phyloP scores from a whole-genome alignment of 2,113 vertebrate genomes.

The Daboia siamensis region DNA sequence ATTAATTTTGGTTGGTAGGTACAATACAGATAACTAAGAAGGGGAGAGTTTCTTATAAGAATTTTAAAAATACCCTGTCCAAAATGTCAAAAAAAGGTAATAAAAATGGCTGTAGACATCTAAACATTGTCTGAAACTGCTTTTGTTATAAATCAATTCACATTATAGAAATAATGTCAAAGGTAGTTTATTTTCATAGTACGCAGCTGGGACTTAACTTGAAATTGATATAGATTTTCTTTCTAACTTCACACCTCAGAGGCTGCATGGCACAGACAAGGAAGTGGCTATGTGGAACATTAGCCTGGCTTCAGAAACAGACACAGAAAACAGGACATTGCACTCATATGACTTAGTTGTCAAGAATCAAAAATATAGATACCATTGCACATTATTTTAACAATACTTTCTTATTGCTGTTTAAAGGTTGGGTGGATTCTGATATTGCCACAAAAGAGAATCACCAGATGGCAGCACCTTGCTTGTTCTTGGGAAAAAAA shows the following conservation, averaged over 20 bases:
- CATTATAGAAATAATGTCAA: slow-evolving; percentile 38
- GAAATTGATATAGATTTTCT: slow-evolving; percentile 39
- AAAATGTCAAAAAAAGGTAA: slow-evolving; percentile 16
- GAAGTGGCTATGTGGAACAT: slow-evolving; percentile 1
- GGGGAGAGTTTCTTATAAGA: neutral
- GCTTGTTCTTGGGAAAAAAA: neutral
- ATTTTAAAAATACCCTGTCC: neutral
- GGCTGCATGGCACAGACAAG: slow-evolving; percentile 18
- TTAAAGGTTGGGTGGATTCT: neutral
- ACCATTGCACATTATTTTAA: slow-evolving; percentile 7
- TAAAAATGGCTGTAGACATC: slow-evolving; percentile 14
- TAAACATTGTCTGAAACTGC: slow-evolving; percentile 27
- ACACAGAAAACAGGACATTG: neutral
- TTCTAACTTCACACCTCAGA: slow-evolving; percentile 23
- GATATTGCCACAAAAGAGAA: neutral
- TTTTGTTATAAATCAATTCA: slow-evolving; percentile 37
- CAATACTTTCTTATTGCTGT: neutral
- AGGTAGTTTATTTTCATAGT: slow-evolving; percentile 37
- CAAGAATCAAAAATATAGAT: slow-evolving; percentile 9
- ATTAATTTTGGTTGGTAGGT: neutral
- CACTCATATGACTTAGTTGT: slow-evolving; percentile 13
- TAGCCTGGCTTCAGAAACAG: neutral
- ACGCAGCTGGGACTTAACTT: slow-evolving; percentile 25
- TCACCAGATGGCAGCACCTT: neutral
- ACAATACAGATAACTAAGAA: neutral